Conservation (phyloP, 2,113 vertebrate genomes). For the Nestor notabilis region DNA sequence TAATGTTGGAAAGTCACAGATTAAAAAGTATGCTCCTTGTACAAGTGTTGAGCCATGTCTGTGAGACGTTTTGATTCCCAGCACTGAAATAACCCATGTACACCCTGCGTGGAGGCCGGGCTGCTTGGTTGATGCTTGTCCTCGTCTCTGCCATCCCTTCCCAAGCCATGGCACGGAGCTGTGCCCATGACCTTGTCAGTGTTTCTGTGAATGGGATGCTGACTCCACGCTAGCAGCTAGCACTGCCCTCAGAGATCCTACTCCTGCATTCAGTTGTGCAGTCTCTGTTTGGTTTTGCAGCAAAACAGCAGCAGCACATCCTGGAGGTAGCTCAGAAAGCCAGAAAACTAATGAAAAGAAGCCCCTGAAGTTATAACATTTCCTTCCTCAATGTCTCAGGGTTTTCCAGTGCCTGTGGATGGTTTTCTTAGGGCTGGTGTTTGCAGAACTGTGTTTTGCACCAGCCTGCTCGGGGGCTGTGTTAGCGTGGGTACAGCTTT, state of each 20-base stretch:
- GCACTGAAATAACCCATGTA: fast-evolving
- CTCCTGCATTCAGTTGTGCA: neutral
- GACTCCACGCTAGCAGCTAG: neutral
- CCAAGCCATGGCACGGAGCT: neutral
- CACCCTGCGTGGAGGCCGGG: neutral
- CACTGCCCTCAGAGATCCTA: neutral
- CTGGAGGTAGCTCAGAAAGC: neutral
- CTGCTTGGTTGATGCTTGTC: neutral
- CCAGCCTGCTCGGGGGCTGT: neutral
- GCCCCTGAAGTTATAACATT: neutral
- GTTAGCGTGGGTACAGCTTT: neutral
- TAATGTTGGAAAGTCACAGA: neutral
- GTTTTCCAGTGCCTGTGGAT: constrained; percentile 10
- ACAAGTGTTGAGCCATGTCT: neutral
- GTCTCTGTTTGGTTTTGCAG: neutral
- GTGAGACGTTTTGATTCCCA: neutral
- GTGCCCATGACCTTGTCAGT: neutral
- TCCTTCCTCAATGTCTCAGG: neutral
- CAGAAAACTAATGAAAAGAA: constrained; percentile 4
- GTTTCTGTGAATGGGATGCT: neutral
- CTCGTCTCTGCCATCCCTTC: neutral
- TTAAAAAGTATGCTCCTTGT: fast-evolving
- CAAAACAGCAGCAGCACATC: neutral
- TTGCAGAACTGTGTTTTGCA: neutral
- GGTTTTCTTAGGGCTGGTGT: neutral